Evolutionary conservation across 1,140 invertebrate genomes (phyloP).

Genomic region (Hylaeus volcanicus): DNA sequence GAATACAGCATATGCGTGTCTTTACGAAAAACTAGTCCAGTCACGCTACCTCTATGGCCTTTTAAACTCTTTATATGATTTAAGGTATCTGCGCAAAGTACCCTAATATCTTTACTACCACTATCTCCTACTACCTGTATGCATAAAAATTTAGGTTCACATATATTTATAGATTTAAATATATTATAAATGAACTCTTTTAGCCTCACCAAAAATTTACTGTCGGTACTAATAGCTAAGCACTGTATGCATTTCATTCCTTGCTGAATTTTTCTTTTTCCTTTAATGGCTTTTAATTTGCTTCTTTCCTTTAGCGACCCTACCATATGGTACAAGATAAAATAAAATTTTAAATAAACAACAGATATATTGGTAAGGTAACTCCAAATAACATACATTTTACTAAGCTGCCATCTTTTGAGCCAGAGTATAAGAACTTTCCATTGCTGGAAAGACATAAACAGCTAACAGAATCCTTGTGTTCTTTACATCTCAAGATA

Average conservation of each 20-base stretch:
- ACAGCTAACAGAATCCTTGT: slow-evolving; percentile 90
- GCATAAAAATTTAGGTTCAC: slow-evolving; percentile 18
- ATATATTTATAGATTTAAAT: background rate
- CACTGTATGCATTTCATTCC: slow-evolving; percentile 82
- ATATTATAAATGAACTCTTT: slow-evolving; percentile 4
- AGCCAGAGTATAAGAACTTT: slow-evolving; percentile 89
- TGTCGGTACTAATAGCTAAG: slow-evolving; percentile 91
- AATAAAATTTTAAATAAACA: slow-evolving; percentile 12
- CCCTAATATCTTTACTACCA: slow-evolving; percentile 87
- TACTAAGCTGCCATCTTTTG: slow-evolving; percentile 92
- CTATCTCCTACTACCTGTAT: slow-evolving; percentile 84
- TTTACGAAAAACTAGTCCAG: slow-evolving; percentile 92
- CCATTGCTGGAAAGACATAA: slow-evolving; percentile 89
- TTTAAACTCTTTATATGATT: slow-evolving; percentile 90
- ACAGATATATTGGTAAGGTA: slow-evolving; percentile 15
- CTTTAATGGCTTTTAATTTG: slow-evolving; percentile 83
- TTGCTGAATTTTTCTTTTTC: slow-evolving; percentile 77
- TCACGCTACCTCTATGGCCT: slow-evolving; percentile 88
- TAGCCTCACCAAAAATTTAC: slow-evolving; percentile 88
- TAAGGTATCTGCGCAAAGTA: slow-evolving; percentile 91
- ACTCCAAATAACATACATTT: slow-evolving; percentile 85
- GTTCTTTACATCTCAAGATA: slow-evolving; percentile 86
- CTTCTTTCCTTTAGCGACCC: slow-evolving; percentile 82
- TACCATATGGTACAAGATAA: slow-evolving; percentile 60
- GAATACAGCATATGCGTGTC: slow-evolving; percentile 95